phyloP scores from a whole-genome alignment of 1,140 invertebrate genomes.

The Oedothorax gibbosus region DNA sequence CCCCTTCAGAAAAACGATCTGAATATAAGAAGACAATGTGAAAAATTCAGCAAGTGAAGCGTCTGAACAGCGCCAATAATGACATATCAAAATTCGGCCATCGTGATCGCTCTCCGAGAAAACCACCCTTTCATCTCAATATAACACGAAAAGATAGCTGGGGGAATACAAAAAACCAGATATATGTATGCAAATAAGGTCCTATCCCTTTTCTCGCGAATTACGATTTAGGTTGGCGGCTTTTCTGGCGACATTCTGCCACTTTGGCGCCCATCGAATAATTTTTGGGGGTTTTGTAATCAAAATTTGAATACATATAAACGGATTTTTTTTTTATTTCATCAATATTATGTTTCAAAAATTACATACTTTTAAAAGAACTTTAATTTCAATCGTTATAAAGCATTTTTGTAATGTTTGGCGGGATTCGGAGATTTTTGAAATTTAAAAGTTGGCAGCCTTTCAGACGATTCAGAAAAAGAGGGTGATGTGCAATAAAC shows the following conservation, averaged over 20 bases:
- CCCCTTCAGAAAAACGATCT: background rate
- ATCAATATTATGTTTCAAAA: too few species aligned
- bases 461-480: too few species aligned
- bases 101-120: conserved; percentile 35
- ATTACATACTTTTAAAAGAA: too few species aligned
- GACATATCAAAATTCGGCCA: conserved; percentile 44
- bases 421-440: too few species aligned
- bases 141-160: background rate
- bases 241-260: background rate
- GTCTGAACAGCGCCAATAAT: conserved; percentile 44
- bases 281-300: too few species aligned
- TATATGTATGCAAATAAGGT: conserved; percentile 55
- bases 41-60: conserved; percentile 35
- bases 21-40: conserved; percentile 6
- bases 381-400: too few species aligned
- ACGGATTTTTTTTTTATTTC: too few species aligned
- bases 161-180: conserved; percentile 37
- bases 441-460: too few species aligned
- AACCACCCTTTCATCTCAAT: conserved; percentile 39
- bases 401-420: too few species aligned
- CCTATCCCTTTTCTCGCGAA: conserved; percentile 36
- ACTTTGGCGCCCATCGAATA: too few species aligned
- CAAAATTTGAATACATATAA: too few species aligned
- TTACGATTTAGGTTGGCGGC: conserved; percentile 44
- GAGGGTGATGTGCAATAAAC: conserved; percentile 51